Percentiles rank a stretch among this genome's conserved stretches.
Conservation (phyloP, 2,113 vertebrate species). For the Hystrix brachyura region DNA sequence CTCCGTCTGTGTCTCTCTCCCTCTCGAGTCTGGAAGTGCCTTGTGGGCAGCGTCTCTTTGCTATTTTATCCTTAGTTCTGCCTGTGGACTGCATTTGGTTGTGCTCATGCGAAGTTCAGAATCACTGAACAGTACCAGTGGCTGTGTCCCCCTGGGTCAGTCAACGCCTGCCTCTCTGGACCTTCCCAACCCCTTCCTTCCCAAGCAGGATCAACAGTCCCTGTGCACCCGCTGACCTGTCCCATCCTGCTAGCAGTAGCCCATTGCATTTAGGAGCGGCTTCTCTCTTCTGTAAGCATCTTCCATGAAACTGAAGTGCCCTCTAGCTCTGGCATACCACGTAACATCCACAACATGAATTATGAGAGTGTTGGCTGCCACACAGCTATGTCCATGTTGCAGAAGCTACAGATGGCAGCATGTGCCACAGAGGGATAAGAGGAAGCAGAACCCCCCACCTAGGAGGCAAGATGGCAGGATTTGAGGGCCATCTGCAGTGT, state of each 20-base stretch:
- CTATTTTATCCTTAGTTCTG: background rate
- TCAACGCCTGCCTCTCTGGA: background rate
- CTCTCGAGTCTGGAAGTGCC: background rate
- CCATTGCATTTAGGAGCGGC: fast-evolving
- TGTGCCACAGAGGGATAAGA: fast-evolving
- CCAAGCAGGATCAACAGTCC: fast-evolving
- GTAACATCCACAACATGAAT: background rate
- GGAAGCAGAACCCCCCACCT: background rate
- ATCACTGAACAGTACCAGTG: background rate
- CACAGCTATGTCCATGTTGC: fast-evolving
- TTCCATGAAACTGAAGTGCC: background rate
- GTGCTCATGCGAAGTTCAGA: background rate
- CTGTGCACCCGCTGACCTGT: no score
- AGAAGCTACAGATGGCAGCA: background rate
- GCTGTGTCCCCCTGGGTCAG: background rate
- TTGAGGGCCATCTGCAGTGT: fast-evolving
- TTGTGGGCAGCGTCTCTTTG: no score
- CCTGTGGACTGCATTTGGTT: background rate
- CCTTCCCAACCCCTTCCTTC: background rate
- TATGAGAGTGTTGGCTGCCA: background rate
- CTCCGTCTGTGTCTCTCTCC: background rate
- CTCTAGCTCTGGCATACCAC: background rate
- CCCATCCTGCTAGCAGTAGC: fast-evolving
- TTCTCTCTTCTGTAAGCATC: background rate
- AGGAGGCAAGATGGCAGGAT: background rate